Percentiles rank a stretch among this genome's conserved stretches.
phyloP scores from a whole-genome alignment of 2,888 invertebrate species.

The Gnatocerus cornutus region DNA sequence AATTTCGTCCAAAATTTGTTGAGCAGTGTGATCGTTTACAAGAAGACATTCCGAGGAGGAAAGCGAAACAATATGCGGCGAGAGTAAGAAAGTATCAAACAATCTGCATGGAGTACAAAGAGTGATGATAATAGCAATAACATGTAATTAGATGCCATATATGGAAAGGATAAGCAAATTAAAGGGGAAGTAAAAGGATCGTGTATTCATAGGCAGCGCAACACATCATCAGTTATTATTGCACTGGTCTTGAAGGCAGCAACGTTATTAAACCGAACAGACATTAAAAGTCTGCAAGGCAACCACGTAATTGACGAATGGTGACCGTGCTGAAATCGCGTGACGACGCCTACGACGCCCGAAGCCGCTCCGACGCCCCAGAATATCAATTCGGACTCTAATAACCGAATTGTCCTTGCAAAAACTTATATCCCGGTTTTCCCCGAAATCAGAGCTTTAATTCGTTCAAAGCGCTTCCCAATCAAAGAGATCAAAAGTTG shows the following conservation, averaged over 20 bases:
- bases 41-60: constrained; percentile 16
- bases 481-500: constrained; percentile 26
- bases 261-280: constrained; percentile 51
- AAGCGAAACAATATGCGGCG: constrained; percentile 30
- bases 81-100: constrained; percentile 39
- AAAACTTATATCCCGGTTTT: constrained; percentile 2
- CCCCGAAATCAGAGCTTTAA: constrained; percentile 1
- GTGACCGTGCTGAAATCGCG: constrained; percentile 52
- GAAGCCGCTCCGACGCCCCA: background rate
- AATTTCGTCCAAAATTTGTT: too few species aligned
- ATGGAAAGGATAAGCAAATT: constrained; percentile 56
- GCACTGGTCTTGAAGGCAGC: constrained; percentile 49
- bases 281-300: constrained; percentile 51
- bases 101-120: constrained; percentile 52
- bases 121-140: constrained; percentile 56
- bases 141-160: constrained; percentile 57
- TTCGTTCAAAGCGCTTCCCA: constrained; percentile 7
- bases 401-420: too few species aligned
- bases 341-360: constrained; percentile 22
- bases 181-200: constrained; percentile 55
- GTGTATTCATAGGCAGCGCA: constrained; percentile 51
- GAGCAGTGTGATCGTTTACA: too few species aligned
- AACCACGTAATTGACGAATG: constrained; percentile 53
- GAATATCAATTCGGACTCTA: constrained; percentile 26
- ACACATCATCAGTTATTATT: constrained; percentile 55